A percentile compares a stretch with the other conserved stretches of the same genome.
These are phyloP conservation scores for Tenualosa ilisha DNA, from an alignment of 2,797 vertebrate species.

Conservation along the genomic window DNA sequence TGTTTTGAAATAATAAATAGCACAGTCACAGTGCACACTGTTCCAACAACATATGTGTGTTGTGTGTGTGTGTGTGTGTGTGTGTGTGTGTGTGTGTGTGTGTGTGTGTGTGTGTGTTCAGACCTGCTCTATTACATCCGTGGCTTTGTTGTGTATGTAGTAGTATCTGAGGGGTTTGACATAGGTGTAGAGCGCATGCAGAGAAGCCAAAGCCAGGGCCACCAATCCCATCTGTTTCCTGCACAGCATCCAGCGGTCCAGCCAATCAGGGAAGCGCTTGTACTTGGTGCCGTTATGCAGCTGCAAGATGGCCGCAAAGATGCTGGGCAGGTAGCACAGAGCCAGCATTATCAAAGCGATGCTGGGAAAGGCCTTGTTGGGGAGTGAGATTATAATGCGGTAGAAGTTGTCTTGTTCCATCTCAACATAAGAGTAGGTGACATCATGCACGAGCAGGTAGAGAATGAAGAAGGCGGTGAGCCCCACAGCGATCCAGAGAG, in stretches of 20 bases:
- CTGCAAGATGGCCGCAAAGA: conserved; percentile 88
- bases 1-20: too few species aligned
- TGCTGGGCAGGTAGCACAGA: conserved; percentile 90
- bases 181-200: conserved; percentile 89
- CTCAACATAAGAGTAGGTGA: conserved; percentile 76
- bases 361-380: conserved; percentile 85
- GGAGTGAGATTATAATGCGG: conserved; percentile 81
- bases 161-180: conserved; percentile 85
- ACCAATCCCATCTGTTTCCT: conserved; percentile 93
- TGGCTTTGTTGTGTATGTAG: conserved; percentile 62
- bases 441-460: conserved; percentile 85
- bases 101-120: conserved; percentile 65
- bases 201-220: conserved; percentile 84
- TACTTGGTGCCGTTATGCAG: conserved; percentile 94
- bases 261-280: conserved; percentile 87
- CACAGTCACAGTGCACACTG: too few species aligned
- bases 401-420: conserved; percentile 73
- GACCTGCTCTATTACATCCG: conserved; percentile 64
- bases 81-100: conserved; percentile 53
- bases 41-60: not conserved
- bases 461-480: conserved; percentile 77
- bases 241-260: conserved; percentile 95
- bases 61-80: not conserved
- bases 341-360: conserved; percentile 84
- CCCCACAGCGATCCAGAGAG: conserved; percentile 74